Base-by-base conservation (phyloP, 2,113 vertebrate species). In the Oryzias woworae region DNA sequence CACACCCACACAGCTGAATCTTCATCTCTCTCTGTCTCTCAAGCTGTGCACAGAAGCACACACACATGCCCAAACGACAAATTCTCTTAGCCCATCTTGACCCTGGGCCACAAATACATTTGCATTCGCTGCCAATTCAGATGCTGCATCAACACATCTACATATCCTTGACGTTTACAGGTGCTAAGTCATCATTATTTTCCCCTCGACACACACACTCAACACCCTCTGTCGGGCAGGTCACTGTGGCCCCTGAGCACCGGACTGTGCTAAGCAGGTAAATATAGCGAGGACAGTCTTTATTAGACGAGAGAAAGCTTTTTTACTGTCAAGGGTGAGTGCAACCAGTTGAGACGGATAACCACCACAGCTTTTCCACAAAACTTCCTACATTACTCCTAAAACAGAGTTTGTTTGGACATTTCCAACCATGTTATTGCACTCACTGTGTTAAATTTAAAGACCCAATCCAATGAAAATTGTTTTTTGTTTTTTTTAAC, bases 221-320 rank as follows among this genome's bases (percentile, higher is more conserved):
- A 62, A 72, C 44, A 77, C 64, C 59, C 54, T 50, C 15, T 13
- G 44, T 28, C 54, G 46, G 57, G 56, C 64, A 74, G 79, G 86
- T 81, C 79, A 78, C 85, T 83, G 80, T 53, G 66, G 81, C 67
- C 80, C 81, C 85, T 66, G 85, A 81, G 82, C 89, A 84, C 58
- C 85, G 85, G 85, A 85, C 78, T 89, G 88, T 89, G 80, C 66
- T 87, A 82, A 90, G 79, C 82, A 83, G 86, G 78, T 89, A 90
- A 91, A 90, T 89, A 88, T 87, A 86, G 87, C 58, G 64, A 58
- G 75, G 78, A 80, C 81, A 82, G 77, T 62, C 53, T 87, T 83
- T 87, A 90, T 87, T 84, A 59, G 69, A 87, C 82, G 69, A 83
- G 83, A 88, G 86, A 84, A 82, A 64, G 70, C 71, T 66, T 18